Evolutionary conservation across 2,113 vertebrate species (phyloP).

Genomic region (Ploceus nigricollis): DNA sequence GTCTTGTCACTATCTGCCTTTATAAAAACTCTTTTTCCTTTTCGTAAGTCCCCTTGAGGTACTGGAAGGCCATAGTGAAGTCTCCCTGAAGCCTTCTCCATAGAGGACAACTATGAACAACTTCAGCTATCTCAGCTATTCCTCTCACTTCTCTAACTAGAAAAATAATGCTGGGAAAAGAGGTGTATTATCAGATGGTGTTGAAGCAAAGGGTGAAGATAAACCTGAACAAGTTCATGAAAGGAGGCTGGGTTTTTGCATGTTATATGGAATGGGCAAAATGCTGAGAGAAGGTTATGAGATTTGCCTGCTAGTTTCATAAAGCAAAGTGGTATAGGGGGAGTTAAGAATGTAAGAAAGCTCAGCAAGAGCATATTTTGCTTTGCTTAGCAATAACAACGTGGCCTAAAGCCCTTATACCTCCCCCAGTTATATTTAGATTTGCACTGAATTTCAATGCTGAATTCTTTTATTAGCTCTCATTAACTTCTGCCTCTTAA

Average conservation of each 20-base stretch:
- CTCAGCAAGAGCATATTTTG: neutral
- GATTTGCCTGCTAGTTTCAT: neutral
- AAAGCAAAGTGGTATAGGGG: neutral
- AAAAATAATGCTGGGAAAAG: neutral
- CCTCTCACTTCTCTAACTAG: neutral
- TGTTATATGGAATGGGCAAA: neutral
- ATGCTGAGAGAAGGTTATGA: accelerated
- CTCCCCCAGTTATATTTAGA: neutral
- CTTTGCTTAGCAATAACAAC: neutral
- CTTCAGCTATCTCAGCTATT: neutral
- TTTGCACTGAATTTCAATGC: neutral
- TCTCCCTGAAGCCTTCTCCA: neutral
- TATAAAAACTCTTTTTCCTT: neutral
- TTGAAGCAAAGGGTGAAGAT: neutral
- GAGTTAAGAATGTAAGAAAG: neutral
- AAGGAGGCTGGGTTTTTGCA: neutral
- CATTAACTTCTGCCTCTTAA: neutral
- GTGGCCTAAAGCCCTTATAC: neutral
- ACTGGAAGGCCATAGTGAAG: neutral
- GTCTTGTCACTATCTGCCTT: neutral
- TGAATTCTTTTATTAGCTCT: neutral
- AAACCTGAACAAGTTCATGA: neutral
- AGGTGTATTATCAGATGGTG: neutral
- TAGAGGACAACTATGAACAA: neutral
- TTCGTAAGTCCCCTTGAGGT: neutral